phyloP scores from a whole-genome alignment of 2,888 invertebrate species.

The Phortica okadai region DNA sequence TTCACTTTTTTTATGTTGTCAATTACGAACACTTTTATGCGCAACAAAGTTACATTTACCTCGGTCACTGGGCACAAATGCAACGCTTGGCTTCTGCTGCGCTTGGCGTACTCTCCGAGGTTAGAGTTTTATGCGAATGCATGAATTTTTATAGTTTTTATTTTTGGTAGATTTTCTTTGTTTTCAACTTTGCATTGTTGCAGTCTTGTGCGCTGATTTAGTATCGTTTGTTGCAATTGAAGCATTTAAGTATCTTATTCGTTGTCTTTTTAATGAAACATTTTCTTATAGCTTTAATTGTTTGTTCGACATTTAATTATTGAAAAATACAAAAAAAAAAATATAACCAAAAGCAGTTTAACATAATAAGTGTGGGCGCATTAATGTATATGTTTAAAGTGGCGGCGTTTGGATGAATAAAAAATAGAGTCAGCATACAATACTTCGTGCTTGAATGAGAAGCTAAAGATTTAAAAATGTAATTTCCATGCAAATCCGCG shows the following conservation, averaged over 20 bases:
- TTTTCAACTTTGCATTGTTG: background rate
- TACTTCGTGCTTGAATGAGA: constrained; percentile 1
- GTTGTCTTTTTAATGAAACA: background rate
- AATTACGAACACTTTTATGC: constrained; percentile 61
- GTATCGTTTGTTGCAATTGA: background rate
- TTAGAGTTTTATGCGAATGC: background rate
- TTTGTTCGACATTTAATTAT: background rate
- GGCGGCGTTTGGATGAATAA: background rate
- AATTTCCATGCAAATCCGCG: constrained; percentile 17
- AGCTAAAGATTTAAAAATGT: constrained; percentile 2
- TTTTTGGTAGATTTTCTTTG: background rate
- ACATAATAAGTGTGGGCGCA: background rate
- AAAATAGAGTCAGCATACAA: background rate
- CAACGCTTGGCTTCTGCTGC: background rate
- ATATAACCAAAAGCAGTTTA: background rate
- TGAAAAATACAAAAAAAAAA: background rate
- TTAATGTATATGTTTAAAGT: background rate
- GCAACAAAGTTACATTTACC: constrained; percentile 41
- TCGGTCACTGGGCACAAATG: constrained; percentile 12
- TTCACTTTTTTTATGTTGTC: constrained; percentile 45
- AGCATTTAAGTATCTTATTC: background rate
- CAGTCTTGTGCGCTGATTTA: background rate
- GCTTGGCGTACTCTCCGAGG: no score
- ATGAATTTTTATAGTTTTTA: background rate
- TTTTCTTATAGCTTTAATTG: no score